A percentile compares a stretch with the other conserved stretches of the same genome.
phyloP scores from a whole-genome alignment of 2,113 vertebrate genomes.

The Myxocyprinus asiaticus region DNA sequence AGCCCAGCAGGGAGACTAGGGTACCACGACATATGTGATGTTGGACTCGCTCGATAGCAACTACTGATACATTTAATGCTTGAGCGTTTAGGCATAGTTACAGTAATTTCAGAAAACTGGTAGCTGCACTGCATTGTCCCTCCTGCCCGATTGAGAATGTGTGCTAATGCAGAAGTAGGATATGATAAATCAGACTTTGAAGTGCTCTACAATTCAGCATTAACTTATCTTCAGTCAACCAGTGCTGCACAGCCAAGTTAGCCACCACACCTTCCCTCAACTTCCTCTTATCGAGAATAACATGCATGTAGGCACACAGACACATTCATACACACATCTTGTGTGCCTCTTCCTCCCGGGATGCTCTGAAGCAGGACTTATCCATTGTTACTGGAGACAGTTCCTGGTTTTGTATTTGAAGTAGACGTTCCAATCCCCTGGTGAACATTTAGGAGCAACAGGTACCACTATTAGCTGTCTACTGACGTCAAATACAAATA shows the following conservation, averaged over 20 bases:
- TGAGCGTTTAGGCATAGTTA: conserved; percentile 19
- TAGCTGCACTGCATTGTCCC: not conserved
- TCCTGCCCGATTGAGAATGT: not conserved
- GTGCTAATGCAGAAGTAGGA: conserved; percentile 7
- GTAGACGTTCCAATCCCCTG: not conserved
- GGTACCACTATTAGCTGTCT: not conserved
- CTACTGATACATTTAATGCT: conserved; percentile 3
- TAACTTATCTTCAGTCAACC: conserved; percentile 20
- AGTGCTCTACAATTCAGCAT: conserved; percentile 10
- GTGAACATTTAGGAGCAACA: not conserved
- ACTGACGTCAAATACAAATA: not conserved
- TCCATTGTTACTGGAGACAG: conserved; percentile 3
- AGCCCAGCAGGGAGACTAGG: conserved; percentile 35
- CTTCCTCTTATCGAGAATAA: conserved; percentile 23
- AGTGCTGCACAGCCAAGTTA: not conserved
- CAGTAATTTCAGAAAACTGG: not conserved
- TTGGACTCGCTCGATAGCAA: conserved; percentile 8
- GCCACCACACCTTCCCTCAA: not conserved
- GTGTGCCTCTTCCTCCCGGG: conserved; percentile 5
- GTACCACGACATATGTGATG: conserved; percentile 31
- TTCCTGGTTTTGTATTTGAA: conserved; percentile 11
- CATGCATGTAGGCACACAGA: conserved; percentile 3
- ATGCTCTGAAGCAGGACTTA: not conserved
- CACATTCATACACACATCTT: conserved; percentile 10
- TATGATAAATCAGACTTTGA: conserved; percentile 18